phyloP scores from a whole-genome alignment of 2,797 vertebrate species.

The Scyliorhinus canicula region DNA sequence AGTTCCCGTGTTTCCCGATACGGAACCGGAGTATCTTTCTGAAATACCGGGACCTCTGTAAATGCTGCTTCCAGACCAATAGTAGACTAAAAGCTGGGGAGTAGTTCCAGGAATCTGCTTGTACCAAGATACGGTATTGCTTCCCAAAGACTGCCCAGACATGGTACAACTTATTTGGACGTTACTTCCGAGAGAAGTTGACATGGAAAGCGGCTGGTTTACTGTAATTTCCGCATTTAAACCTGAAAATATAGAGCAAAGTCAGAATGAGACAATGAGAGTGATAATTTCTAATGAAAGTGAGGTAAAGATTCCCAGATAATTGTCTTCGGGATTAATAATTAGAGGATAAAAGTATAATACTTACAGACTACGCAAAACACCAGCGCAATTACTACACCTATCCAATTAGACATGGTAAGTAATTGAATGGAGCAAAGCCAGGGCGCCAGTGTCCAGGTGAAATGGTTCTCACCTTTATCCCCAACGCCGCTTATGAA shows the following conservation, averaged over 20 bases:
- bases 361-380: neutral
- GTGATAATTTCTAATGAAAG: neutral
- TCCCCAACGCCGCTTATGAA: neutral
- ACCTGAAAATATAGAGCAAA: constrained; percentile 42
- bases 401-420: neutral
- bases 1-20: constrained; percentile 49
- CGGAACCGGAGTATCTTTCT: constrained; percentile 50
- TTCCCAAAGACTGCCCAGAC: constrained; percentile 45
- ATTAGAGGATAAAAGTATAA: neutral
- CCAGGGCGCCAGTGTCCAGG: neutral
- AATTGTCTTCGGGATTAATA: no score
- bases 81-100: constrained; percentile 52
- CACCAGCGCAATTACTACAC: neutral
- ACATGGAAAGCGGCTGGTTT: constrained; percentile 38
- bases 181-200: constrained; percentile 50
- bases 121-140: constrained; percentile 53
- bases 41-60: constrained; percentile 43
- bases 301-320: neutral
- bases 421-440: neutral
- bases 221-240: constrained; percentile 42
- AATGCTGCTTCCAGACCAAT: constrained; percentile 46
- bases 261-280: neutral
- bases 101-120: constrained; percentile 49
- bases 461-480: neutral
- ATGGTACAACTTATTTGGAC: constrained; percentile 50